phyloP scores from a whole-genome alignment of 2,888 invertebrate species.

The Aphidius colemani region DNA sequence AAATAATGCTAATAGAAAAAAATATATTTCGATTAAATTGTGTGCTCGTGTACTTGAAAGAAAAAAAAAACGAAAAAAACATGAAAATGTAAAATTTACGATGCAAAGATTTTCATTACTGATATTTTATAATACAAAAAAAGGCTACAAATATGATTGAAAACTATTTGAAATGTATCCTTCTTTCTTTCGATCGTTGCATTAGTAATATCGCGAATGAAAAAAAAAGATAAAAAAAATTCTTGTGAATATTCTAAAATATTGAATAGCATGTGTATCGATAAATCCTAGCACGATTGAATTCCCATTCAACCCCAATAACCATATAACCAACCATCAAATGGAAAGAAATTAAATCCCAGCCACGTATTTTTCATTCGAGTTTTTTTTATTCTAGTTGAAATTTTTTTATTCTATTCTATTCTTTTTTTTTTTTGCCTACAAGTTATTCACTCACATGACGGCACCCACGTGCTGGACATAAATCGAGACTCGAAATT shows the following conservation, averaged over 20 bases:
- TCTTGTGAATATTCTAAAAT: not conserved
- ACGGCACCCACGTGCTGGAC: constrained; percentile 23
- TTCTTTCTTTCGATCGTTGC: no score
- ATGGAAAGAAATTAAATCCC: constrained; percentile 12
- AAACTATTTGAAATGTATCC: no score
- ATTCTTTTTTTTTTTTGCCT: not conserved
- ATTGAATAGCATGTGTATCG: no score
- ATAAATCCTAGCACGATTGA: constrained; percentile 3
- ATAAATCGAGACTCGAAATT: constrained; percentile 27
- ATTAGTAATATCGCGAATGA: not conserved
- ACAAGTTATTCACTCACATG: no score
- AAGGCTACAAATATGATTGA: no score
- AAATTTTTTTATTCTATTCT: constrained; percentile 13
- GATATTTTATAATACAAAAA: no score
- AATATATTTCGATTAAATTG: not conserved
- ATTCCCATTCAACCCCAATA: not conserved
- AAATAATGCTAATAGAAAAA: no score
- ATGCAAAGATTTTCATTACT: no score
- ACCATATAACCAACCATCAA: constrained; percentile 42
- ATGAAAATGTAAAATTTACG: no score
- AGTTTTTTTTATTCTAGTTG: not conserved
- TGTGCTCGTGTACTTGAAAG: no score
- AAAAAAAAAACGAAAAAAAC: no score
- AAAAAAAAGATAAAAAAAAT: not conserved
- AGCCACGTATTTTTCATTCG: constrained; percentile 19